Evolutionary conservation across 2,113 vertebrate genomes (phyloP), one percentile per base, ranked within the genome.

Genomic region (Lasiurus borealis): DNA sequence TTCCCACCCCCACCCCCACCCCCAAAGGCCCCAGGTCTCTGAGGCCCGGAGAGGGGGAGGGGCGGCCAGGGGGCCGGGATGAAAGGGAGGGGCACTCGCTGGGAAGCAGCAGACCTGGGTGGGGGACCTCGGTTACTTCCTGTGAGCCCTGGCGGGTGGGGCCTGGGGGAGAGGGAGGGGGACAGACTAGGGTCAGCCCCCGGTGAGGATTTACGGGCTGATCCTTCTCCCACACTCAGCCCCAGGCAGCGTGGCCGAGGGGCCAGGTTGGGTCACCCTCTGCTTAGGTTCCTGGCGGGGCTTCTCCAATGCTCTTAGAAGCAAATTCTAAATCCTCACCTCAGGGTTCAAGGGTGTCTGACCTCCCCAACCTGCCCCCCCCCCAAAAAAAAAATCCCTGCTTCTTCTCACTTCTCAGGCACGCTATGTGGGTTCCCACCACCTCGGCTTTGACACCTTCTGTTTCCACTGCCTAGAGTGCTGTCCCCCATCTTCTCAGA

Each of bases 401-500:
- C 68, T 14, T 18, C 34, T 2, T 29, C 71, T 82, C 36, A 0
- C 13, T 13, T 27, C 76, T 64, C 13, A 1, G 48, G 16, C 3
- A 0, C 0, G 1, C 77, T 21, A 5, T 27, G 36, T 34, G 5
- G 4, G 4, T 48, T 31, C 81, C 27, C 25, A 1, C 34, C 44
- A 1, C 34, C 44, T 14, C 3, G 0, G 46, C 72, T 7, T 62
- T 23, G 1, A 1, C 0, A 1, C 46, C 2, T 8, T 31, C 71
- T 3, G 2, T 29, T 25, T 31, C 72, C 50, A 8, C 31, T 18
- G 15, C 40, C n/a, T 13, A 54, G 40, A 46, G 27, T 36, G 57
- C 72, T 5, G 68, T 34, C 73, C 50, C 68, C 4, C 1, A 4
- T n/a, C n/a, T 31, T 31, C 64, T 21, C 36, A 0, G 40, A 46